Conservation (phyloP, 2,888 invertebrate species). For the Noctua pronuba region DNA sequence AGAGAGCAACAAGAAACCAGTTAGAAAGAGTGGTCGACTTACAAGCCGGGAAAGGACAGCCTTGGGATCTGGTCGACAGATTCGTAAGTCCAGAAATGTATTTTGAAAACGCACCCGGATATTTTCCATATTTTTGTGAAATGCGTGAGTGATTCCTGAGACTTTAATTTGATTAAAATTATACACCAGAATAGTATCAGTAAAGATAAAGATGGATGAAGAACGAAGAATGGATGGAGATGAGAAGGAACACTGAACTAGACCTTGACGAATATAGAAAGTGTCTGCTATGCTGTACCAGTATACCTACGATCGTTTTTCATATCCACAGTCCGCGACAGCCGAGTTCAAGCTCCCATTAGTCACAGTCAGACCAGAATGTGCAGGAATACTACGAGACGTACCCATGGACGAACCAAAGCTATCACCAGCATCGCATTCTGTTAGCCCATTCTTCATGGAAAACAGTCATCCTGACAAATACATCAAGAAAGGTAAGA, state of each 20-base stretch:
- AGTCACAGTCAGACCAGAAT: constrained; percentile 92
- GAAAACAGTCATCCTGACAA: constrained; percentile 91
- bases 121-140: constrained; percentile 11
- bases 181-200: constrained; percentile 43
- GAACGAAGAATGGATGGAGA: constrained; percentile 64
- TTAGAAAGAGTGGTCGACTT: constrained; percentile 90
- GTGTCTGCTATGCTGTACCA: constrained; percentile 1
- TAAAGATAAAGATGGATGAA: constrained; percentile 70
- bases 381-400: constrained; percentile 91
- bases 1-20: constrained; percentile 90
- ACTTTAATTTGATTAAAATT: neutral
- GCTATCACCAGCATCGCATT: constrained; percentile 90
- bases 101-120: constrained; percentile 20
- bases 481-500: constrained; percentile 91
- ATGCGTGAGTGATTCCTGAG: neutral
- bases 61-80: constrained; percentile 91
- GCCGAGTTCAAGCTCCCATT: constrained; percentile 93
- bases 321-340: constrained; percentile 90
- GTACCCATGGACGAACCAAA: constrained; percentile 91
- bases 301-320: constrained; percentile 29
- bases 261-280: neutral
- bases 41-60: constrained; percentile 92
- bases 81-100: constrained; percentile 85
- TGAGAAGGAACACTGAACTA: constrained; percentile 1
- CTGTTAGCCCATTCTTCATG: constrained; percentile 92